phyloP scores from a whole-genome alignment of 1,140 invertebrate species.

The Helicoverpa zea region DNA sequence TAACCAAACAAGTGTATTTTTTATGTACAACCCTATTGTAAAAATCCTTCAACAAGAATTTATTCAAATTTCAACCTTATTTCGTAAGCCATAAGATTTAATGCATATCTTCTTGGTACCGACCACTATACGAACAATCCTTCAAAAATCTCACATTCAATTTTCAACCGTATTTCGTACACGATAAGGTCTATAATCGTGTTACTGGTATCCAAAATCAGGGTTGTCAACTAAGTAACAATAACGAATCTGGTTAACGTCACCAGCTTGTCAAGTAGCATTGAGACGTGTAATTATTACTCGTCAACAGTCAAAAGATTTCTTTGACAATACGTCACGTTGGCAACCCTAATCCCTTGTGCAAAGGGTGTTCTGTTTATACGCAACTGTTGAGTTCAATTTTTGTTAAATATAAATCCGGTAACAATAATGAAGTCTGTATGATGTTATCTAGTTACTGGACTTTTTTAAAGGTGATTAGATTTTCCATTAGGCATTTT shows the following conservation, averaged over 20 bases:
- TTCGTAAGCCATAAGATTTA: not conserved
- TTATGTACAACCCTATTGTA: slow-evolving; percentile 19
- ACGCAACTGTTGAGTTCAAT: slow-evolving; percentile 17
- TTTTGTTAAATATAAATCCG: not conserved
- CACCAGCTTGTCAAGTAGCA: slow-evolving; percentile 66
- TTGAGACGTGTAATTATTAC: slow-evolving; percentile 80
- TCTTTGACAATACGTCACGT: slow-evolving; percentile 70
- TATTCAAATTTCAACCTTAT: slow-evolving; percentile 17
- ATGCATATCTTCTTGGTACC: not conserved
- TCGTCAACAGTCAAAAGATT: slow-evolving; percentile 75
- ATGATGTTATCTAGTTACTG: slow-evolving; percentile 14
- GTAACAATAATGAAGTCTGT: slow-evolving; percentile 4
- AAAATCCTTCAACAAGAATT: not conserved
- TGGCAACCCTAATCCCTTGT: slow-evolving; percentile 70
- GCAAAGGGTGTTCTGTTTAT: slow-evolving; percentile 52
- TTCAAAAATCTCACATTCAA: no score
- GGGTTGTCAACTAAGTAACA: slow-evolving; percentile 37
- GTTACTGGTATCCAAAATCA: not conserved
- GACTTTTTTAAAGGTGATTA: not conserved
- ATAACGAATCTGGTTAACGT: slow-evolving; percentile 49
- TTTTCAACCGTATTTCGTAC: not conserved
- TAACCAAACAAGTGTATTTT: slow-evolving; percentile 65
- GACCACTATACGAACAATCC: no score
- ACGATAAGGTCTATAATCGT: not conserved
- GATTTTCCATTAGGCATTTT: no score